Conservation (phyloP, 2,888 invertebrate genomes). For the Ferdinandea cuprea region DNA sequence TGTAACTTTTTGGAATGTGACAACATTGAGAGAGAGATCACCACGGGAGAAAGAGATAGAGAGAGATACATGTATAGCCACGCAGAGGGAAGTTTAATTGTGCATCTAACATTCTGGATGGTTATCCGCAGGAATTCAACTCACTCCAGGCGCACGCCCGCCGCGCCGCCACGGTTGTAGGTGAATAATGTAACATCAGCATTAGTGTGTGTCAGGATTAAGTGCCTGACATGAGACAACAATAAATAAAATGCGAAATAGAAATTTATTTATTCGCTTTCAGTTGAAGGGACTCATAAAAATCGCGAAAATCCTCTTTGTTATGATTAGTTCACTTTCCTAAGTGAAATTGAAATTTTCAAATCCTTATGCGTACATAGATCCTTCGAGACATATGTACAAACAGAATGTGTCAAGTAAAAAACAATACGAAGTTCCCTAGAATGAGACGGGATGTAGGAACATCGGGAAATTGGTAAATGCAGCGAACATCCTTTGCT, state of each 20-base stretch:
- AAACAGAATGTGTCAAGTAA: slow-evolving; percentile 6
- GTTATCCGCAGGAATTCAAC: slow-evolving; percentile 52
- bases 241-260: slow-evolving; percentile 36
- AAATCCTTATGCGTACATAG: slow-evolving; percentile 19
- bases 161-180: background rate
- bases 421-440: background rate
- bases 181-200: slow-evolving; percentile 26
- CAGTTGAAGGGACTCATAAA: background rate
- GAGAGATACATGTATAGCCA: background rate
- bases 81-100: slow-evolving; percentile 33
- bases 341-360: slow-evolving; percentile 44
- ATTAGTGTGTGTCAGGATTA: slow-evolving; percentile 56
- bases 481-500: slow-evolving; percentile 29
- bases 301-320: slow-evolving; percentile 12
- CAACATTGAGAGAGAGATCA: background rate
- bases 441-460: slow-evolving; percentile 1
- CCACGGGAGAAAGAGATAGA: background rate
- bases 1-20: background rate
- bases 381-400: slow-evolving; percentile 1
- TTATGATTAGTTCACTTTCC: slow-evolving; percentile 27
- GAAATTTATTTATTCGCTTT: slow-evolving; percentile 23
- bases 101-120: slow-evolving; percentile 41
- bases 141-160: background rate
- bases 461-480: slow-evolving; percentile 36
- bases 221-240: slow-evolving; percentile 43